Base-by-base conservation (phyloP, 2,113 vertebrate genomes). In the Entelurus aequoreus region DNA sequence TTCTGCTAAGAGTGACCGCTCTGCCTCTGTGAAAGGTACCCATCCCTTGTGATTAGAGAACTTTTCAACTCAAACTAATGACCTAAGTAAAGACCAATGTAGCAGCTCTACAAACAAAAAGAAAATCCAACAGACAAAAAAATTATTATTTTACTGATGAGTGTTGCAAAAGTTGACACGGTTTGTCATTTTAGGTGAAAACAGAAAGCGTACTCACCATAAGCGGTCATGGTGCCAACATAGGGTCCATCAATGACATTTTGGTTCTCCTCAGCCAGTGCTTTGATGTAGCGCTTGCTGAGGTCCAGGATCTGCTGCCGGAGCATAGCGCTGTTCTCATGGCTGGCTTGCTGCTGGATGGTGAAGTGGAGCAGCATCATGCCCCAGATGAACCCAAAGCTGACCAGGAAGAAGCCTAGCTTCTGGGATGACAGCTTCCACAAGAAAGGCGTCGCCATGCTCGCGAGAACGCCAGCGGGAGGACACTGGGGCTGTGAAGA, bases 331-430 rank as follows among this genome's bases (percentile, higher is more conserved):
- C 97, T 99, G 89, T 93, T 98, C 86, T 98, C 95, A 0, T 97
- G 95, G 70, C 94, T 94, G 65, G 92, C 92, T 70, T 94, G 90
- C 77, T 99, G 97, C 85, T 99, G 97, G 83, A 99, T 98, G 77
- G 97, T 99, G 81, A 99, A 99, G 85, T 99, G 97, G 56, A 99
- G 89, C 73, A 99, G 92, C 97, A 99, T 99, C 97, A 99, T 98
- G 56, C 97, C 97, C 97, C 97, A 99, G 86, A 99, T 99, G 86
- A 99, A 99, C 64, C 97, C 97, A 51, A 98, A 98, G 89, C 95
- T 94, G 87, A 99, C 97, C 44, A 98, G 88, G 79, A 98, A 97
- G 81, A 98, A 98, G 75, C 97, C 96, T 5, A 99, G 92, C 88
- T 98, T 98, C 88, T 98, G 96, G 72, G 96, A 98, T 0, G 96